Evolutionary conservation across 1,140 invertebrate species (phyloP).

Genomic region (Heliconius congener): DNA sequence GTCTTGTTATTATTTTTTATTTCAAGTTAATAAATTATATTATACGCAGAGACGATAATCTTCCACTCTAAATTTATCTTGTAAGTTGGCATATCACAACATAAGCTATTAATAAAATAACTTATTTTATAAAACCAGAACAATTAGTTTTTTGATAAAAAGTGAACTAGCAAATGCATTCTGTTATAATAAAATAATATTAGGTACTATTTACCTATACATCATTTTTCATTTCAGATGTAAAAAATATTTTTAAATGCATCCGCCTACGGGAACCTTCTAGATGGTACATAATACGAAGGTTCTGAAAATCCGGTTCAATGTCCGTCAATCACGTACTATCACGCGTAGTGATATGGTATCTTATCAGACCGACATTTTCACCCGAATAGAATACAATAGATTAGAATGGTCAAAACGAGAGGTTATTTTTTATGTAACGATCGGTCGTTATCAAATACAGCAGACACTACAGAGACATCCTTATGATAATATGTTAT

Average conservation of each 20-base stretch:
- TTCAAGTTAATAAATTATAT: no score
- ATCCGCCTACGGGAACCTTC: slow-evolving; percentile 1
- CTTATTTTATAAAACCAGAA: background rate
- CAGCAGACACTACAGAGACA: no score
- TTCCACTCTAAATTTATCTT: background rate
- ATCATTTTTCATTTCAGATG: background rate
- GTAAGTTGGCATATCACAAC: background rate
- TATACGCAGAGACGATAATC: no score
- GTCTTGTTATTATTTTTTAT: no score
- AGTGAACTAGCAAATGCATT: background rate
- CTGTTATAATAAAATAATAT: no score
- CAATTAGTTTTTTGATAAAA: background rate
- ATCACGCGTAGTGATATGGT: slow-evolving; percentile 7
- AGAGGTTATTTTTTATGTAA: background rate
- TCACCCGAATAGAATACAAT: background rate
- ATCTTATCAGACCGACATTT: slow-evolving; percentile 18
- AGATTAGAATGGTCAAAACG: background rate
- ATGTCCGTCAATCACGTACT: slow-evolving; percentile 13
- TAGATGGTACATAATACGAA: background rate
- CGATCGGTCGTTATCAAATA: background rate
- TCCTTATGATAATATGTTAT: no score
- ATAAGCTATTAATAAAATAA: background rate
- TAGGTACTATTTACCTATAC: no score
- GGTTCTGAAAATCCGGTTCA: slow-evolving; percentile 19
- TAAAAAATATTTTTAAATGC: background rate